These are phyloP conservation scores for Neodiprion virginianus DNA, from an alignment of 1,140 invertebrate genomes.

Conservation along the genomic window DNA sequence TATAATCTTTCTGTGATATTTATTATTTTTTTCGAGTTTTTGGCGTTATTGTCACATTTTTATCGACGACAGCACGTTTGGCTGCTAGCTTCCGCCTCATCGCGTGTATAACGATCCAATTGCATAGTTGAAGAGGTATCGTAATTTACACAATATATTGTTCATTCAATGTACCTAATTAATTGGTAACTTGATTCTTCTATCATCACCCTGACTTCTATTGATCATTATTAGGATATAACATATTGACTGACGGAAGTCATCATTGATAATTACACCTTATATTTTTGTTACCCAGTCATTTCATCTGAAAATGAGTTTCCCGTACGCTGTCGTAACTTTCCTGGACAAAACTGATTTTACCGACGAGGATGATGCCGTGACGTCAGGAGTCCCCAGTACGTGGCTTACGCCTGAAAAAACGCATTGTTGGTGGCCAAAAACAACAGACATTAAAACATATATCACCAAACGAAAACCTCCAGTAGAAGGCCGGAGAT, in stretches of 20 bases:
- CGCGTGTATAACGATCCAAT: not conserved
- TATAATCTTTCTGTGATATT: no score
- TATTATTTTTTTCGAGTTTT: no score
- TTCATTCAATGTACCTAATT: not conserved
- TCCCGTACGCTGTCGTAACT: not conserved
- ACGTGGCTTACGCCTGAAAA: not conserved
- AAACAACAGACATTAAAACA: not conserved
- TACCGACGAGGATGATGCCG: not conserved
- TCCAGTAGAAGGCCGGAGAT: not conserved
- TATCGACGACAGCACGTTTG: no score
- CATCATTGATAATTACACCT: not conserved
- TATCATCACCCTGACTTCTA: not conserved
- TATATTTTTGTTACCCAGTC: not conserved
- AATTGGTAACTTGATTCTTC: not conserved
- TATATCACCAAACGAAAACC: not conserved
- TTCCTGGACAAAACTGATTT: not conserved
- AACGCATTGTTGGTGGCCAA: not conserved
- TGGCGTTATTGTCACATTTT: no score
- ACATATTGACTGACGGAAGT: not conserved
- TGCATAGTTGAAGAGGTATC: not conserved
- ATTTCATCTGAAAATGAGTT: not conserved
- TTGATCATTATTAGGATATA: no score
- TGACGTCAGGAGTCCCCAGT: not conserved
- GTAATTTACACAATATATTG: not conserved
- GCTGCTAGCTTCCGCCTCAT: no score